phyloP scores from a whole-genome alignment of 2,888 invertebrate species.

The Cosmorhoe ocellata region DNA sequence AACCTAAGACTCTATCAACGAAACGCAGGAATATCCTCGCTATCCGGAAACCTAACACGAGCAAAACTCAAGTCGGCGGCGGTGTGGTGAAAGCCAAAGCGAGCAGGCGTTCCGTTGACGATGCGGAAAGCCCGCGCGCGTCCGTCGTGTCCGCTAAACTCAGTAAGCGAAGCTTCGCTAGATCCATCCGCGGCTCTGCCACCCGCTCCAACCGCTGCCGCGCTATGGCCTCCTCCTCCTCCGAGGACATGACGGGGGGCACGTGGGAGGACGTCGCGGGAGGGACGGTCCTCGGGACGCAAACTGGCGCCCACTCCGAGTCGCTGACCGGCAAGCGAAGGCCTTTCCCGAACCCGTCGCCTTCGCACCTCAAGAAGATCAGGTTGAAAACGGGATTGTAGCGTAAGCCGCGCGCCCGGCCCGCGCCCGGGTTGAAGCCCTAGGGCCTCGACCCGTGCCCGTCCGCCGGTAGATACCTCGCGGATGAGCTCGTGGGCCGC shows the following conservation, averaged over 20 bases:
- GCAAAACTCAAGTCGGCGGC: constrained; percentile 60
- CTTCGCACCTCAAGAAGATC: constrained; percentile 70
- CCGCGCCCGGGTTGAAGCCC: constrained; percentile 33
- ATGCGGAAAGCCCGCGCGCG: constrained; percentile 54
- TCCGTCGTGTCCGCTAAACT: constrained; percentile 52
- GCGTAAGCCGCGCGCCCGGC: constrained; percentile 56
- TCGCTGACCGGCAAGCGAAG: constrained; percentile 51
- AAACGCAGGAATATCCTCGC: constrained; percentile 71
- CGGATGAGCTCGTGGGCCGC: constrained; percentile 11
- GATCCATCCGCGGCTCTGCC: constrained; percentile 42
- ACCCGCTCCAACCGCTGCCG: constrained; percentile 44
- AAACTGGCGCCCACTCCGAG: constrained; percentile 6
- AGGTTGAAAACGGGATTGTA: constrained; percentile 69
- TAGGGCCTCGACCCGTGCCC: background rate
- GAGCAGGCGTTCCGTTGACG: constrained; percentile 61
- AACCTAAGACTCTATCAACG: constrained; percentile 60
- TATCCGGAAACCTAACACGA: constrained; percentile 68
- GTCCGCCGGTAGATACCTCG: constrained; percentile 3
- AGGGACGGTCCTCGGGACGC: constrained; percentile 46
- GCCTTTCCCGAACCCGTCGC: constrained; percentile 54
- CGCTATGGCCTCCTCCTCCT: constrained; percentile 62
- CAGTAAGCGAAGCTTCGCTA: constrained; percentile 61
- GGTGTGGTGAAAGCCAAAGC: constrained; percentile 53
- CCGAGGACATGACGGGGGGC: constrained; percentile 51
- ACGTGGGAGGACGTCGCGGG: constrained; percentile 61